Conservation (phyloP, 2,888 invertebrate species). For the Leptogaster cylindrica region DNA sequence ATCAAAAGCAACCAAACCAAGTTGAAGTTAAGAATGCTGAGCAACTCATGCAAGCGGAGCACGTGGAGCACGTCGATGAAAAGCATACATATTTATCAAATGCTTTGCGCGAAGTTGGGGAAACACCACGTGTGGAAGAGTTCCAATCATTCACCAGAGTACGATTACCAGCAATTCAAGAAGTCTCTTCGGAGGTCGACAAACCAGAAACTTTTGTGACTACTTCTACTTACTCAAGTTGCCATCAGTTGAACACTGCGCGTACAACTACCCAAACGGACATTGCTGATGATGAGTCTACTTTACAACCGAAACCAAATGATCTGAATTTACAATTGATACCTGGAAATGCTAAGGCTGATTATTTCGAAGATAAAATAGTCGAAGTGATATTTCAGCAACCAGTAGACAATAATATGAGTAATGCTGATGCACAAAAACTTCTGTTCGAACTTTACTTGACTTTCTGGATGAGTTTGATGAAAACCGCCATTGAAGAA, state of each 20-base stretch:
- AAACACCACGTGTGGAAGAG: background rate
- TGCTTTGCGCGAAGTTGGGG: background rate
- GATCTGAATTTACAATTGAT: background rate
- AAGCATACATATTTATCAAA: background rate
- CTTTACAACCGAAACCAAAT: background rate
- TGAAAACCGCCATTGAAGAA: conserved; percentile 1
- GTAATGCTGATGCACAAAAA: background rate
- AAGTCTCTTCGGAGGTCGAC: background rate
- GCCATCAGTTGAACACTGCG: background rate
- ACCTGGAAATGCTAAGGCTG: background rate
- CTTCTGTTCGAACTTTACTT: conserved; percentile 10
- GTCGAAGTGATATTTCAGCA: background rate
- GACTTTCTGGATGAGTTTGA: conserved; percentile 18
- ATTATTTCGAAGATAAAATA: background rate
- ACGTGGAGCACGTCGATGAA: background rate
- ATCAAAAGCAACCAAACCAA: background rate
- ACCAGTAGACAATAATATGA: background rate
- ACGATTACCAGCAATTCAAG: background rate
- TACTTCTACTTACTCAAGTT: background rate
- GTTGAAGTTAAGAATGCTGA: background rate
- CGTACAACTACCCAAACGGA: no score
- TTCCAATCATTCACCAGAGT: background rate
- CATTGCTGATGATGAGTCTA: background rate
- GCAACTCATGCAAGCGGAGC: background rate
- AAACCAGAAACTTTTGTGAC: background rate